Percentiles rank a stretch among this genome's conserved stretches.
phyloP scores from a whole-genome alignment of 1,140 invertebrate genomes.

The Diploscapter pachys region DNA sequence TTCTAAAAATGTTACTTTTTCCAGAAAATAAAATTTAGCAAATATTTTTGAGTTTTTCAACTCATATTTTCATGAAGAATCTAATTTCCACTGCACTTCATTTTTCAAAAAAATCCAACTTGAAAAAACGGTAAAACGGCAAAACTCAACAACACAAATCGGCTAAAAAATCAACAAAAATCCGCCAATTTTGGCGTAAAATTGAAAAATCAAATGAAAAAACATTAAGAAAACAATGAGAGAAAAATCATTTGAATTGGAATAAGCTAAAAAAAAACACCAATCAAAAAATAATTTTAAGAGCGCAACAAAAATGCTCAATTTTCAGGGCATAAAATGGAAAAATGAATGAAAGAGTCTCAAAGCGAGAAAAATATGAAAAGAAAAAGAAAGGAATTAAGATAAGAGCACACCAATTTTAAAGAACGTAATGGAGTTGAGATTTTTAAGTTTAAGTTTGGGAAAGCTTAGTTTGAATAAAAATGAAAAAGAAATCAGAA shows the following conservation, averaged over 20 bases:
- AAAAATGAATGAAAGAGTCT: conserved; percentile 8
- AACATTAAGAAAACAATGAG: background rate
- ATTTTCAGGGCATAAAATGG: conserved; percentile 4
- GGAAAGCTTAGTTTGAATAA: no score
- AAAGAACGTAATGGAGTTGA: no score
- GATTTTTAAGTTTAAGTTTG: no score
- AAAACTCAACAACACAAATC: background rate
- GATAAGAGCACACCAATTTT: conserved; percentile 29
- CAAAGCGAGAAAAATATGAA: conserved; percentile 2
- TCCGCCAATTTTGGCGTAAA: background rate
- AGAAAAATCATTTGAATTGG: background rate
- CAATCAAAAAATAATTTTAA: conserved; percentile 15
- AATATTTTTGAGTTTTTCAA: no score
- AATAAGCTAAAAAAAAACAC: background rate
- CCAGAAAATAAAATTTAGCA: no score
- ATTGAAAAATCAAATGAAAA: conserved; percentile 11
- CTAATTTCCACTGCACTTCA: no score
- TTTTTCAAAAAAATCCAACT: background rate
- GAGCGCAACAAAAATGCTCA: background rate
- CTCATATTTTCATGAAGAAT: no score
- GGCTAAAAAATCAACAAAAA: background rate
- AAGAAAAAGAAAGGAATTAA: background rate
- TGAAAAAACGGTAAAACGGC: background rate
- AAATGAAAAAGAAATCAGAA: background rate
- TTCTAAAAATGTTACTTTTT: no score